A percentile compares a stretch with the other conserved stretches of the same genome.
Conservation (phyloP, 2,113 vertebrate species). For the Anhinga anhinga region DNA sequence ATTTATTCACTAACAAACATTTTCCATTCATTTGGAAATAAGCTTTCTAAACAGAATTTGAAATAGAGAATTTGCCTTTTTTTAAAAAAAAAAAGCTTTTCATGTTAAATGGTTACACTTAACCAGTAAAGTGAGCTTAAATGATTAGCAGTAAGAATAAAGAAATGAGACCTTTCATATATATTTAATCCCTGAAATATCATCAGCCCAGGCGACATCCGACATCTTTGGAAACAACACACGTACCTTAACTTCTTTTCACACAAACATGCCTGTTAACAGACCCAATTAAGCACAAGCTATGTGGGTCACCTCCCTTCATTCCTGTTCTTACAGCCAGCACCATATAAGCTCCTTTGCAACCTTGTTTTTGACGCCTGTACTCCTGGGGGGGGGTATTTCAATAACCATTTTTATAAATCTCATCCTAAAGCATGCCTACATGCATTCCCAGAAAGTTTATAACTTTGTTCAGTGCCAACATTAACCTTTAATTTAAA, state of each 20-base stretch:
- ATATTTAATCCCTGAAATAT: background rate
- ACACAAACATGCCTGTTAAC: background rate
- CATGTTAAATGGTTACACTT: background rate
- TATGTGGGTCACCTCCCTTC: background rate
- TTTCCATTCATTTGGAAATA: background rate
- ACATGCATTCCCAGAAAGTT: background rate
- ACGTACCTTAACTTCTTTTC: background rate
- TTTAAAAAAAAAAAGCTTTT: background rate
- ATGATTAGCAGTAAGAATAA: background rate
- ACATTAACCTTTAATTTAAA: background rate
- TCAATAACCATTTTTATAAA: background rate
- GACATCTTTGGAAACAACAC: background rate
- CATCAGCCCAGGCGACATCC: background rate
- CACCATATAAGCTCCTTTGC: background rate
- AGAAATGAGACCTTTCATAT: background rate
- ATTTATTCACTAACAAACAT: background rate
- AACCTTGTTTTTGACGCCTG: background rate
- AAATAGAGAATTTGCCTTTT: background rate
- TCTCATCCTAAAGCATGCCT: background rate
- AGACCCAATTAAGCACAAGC: background rate
- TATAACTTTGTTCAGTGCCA: background rate
- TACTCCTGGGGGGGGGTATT: background rate
- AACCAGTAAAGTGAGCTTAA: background rate
- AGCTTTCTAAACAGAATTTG: background rate
- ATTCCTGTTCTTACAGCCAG: background rate